Base-by-base conservation (phyloP, 2,888 invertebrate species). In the Cataglyphis cursor region DNA sequence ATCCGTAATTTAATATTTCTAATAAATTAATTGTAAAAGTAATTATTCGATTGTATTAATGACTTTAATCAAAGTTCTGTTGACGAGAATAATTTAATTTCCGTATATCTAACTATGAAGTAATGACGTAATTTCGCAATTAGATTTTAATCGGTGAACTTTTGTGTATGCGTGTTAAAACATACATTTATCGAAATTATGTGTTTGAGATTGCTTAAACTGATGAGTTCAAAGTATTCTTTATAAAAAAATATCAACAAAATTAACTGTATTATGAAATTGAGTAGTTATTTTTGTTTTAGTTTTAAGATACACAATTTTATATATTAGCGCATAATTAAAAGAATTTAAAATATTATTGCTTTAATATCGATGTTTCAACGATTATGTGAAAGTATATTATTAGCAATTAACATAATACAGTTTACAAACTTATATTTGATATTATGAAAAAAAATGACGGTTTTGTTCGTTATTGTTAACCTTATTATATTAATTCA, bases 351-450 rank as follows among this genome's bases (percentile, higher is more conserved):
- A n/a, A 51, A 51, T n/a, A 8, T 8, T 8, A n/a, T 51, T 51
- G 0, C n/a, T 51, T 51, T 51, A n/a, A 51, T 41, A 24, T 24
- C 15, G 9, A 65, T 2, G 9, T 1, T 44, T 65, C 18, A 65
- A 4, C 0, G 8, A 2, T 41, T 3, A 21, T 24, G 9, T 21
- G 21, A n/a, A 57, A 12, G 12, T 57, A 21, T n/a, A 10, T 64
- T 41, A 65, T 24, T 15, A 65, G 0, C 21, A 66, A 66, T 44
- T 65, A 24, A 65, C 15, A 65, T 24, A 65, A 44, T 65, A 12
- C 3, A 21, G 1, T 64, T 64, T 21, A 1, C n/a, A 48, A n/a
- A n/a, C 5, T 12, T 62, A 35, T 35, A 35, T 35, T 41, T 12
- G 12, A 41, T 41, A 41, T 48, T 48, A 9, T n/a, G 6, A 9